Evolutionary conservation across 1,140 invertebrate species (phyloP), one percentile per base, ranked within the genome.

Genomic region (Diorhabda carinulata): DNA sequence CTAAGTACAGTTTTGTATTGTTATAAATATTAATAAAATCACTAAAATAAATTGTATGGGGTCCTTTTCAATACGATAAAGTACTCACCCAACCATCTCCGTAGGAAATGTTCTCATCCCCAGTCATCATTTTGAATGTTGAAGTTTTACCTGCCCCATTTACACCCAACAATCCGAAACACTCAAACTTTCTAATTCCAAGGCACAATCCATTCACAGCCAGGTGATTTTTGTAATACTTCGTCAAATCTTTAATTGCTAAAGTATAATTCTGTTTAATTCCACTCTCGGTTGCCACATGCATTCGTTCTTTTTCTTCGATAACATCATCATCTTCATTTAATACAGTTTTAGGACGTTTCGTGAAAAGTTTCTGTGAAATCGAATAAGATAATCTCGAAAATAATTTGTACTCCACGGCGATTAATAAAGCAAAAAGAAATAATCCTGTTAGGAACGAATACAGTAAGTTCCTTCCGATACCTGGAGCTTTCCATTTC

Each of bases 111-210:
- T 77, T 81, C n/a, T 88, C 83, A 78, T 93, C 92, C 9, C 95
- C 95, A 2, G 94, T 96, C 67, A 96, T 81, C 91, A 96, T 95
- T 80, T 92, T 91, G 78, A 96, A 96, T 1, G 92, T 94, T 3
- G 91, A 91, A 2, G 94, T 95, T 83, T 94, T 92, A 65, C 86
- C 85, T 44, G 80, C 80, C 25, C 93, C 93, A 81, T 96, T 96
- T 3, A 93, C 86, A 6, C 96, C 96, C 43, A 98, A 83, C 47
- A 98, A 81, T 2, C 95, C 95, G 81, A 97, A 97, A 78, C 94
- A 97, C 83, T 97, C 92, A 77, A 76, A 78, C 52, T 80, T 70
- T 10, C 85, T 83, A 3, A 84, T 78, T 44, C 82, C 87, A 67
- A 94, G 86, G 76, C 87, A 90, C 1, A 95, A 78, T 74, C 89